Conservation (phyloP, 2,113 vertebrate species). For the Ptilonorhynchus violaceus region DNA sequence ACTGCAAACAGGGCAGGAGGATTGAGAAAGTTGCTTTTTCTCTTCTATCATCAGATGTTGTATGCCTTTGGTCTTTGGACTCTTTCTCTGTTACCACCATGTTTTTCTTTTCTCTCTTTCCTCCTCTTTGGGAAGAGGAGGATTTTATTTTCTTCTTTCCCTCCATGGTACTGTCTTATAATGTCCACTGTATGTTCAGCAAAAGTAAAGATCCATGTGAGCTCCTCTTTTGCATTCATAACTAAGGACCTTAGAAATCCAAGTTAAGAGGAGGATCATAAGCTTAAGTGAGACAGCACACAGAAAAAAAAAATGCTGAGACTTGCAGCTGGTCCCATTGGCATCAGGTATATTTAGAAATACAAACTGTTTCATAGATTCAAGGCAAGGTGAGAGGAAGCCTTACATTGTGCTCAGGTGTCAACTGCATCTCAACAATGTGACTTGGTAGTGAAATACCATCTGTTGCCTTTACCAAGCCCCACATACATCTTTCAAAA, state of each 20-base stretch:
- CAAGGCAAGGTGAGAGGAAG: neutral
- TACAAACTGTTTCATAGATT: neutral
- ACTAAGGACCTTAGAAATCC: neutral
- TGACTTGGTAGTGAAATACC: neutral
- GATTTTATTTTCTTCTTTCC: neutral
- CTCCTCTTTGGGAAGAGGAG: fast-evolving
- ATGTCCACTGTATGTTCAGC: neutral
- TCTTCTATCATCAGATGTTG: neutral
- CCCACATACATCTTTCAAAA: neutral
- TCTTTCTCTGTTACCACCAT: neutral
- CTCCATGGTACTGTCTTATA: neutral
- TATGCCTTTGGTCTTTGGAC: neutral
- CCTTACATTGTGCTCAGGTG: neutral
- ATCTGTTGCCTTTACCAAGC: neutral
- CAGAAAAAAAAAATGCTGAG: neutral
- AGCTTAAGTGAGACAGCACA: neutral
- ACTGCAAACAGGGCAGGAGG: neutral
- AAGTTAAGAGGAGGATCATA: neutral
- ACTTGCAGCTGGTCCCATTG: neutral
- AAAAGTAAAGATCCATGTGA: neutral
- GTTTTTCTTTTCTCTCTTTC: neutral
- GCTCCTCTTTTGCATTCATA: neutral
- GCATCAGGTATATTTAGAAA: neutral
- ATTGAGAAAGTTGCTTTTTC: neutral
- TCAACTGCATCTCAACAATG: neutral